A percentile compares a stretch with the other conserved stretches of the same genome.
Conservation (phyloP, 2,888 invertebrate species). For the Amphiduros pacificus region DNA sequence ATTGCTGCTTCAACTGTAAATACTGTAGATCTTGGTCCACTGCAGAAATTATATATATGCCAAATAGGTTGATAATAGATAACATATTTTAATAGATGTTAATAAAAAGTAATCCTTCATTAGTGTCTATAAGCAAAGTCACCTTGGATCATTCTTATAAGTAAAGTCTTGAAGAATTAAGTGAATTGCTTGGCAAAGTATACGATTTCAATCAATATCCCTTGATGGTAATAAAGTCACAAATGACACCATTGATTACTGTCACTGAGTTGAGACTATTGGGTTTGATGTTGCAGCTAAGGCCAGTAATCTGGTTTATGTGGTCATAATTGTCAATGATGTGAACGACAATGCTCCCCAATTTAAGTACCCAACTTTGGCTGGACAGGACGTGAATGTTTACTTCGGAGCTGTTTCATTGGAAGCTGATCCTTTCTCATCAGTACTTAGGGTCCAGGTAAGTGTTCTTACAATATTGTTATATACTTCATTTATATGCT, state of each 20-base stretch:
- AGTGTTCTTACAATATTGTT: slow-evolving; percentile 18
- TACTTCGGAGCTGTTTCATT: slow-evolving; percentile 80
- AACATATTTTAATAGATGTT: no score
- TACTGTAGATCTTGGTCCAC: no score
- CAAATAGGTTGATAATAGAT: no score
- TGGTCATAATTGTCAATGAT: slow-evolving; percentile 81
- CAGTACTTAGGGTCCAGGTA: slow-evolving; percentile 78
- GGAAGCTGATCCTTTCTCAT: slow-evolving; percentile 72
- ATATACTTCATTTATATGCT: background rate
- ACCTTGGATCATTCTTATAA: no score
- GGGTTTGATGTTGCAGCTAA: slow-evolving; percentile 46
- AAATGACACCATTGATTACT: background rate
- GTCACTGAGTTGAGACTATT: background rate
- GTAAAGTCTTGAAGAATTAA: no score
- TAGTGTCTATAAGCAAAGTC: no score
- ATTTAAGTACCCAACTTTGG: slow-evolving; percentile 67
- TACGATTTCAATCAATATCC: no score
- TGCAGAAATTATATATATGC: no score
- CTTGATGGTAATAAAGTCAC: no score
- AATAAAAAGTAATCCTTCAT: no score
- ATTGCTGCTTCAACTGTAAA: no score
- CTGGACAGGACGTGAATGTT: slow-evolving; percentile 17
- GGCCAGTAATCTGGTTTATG: slow-evolving; percentile 65
- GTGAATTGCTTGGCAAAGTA: no score
- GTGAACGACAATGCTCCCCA: slow-evolving; percentile 87